Percentiles rank a stretch among this genome's conserved stretches.
Conservation (phyloP, 2,888 invertebrate genomes). For the Stenichneumon culpator region DNA sequence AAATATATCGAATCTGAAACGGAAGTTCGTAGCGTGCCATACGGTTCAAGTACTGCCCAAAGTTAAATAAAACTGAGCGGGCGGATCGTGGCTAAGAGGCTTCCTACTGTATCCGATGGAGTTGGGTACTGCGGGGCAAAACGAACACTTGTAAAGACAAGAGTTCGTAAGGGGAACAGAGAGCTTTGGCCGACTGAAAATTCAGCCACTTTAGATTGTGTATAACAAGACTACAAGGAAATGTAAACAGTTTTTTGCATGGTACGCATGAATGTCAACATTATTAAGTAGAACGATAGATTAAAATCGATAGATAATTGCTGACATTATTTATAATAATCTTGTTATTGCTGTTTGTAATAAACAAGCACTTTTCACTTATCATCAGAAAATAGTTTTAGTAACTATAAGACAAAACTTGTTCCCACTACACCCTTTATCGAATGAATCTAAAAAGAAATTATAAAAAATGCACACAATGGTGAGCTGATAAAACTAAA, state of each 20-base stretch:
- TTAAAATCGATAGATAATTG: no score
- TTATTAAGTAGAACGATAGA: background rate
- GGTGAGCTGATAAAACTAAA: background rate
- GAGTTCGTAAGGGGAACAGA: no score
- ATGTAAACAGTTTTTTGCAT: background rate
- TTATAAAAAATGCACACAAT: background rate
- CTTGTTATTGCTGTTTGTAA: no score
- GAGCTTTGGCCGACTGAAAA: no score
- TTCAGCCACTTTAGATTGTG: no score
- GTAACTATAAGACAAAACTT: no score
- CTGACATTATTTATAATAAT: no score
- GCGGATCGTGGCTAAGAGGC: background rate
- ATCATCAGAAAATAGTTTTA: no score
- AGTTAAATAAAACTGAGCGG: background rate
- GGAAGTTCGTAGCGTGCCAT: slow-evolving; percentile 36
- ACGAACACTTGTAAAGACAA: background rate
- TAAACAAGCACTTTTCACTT: no score
- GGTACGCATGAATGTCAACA: background rate
- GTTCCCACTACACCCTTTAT: no score
- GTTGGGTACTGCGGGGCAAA: background rate
- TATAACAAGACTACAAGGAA: background rate
- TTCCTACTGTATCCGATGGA: background rate
- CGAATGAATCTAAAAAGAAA: background rate
- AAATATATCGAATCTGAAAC: slow-evolving; percentile 35
- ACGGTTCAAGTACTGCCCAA: slow-evolving; percentile 11